Percentiles rank a stretch among this genome's conserved stretches.
These are phyloP conservation scores for Apus apus DNA, from an alignment of 2,113 vertebrate species.

Conservation along the genomic window DNA sequence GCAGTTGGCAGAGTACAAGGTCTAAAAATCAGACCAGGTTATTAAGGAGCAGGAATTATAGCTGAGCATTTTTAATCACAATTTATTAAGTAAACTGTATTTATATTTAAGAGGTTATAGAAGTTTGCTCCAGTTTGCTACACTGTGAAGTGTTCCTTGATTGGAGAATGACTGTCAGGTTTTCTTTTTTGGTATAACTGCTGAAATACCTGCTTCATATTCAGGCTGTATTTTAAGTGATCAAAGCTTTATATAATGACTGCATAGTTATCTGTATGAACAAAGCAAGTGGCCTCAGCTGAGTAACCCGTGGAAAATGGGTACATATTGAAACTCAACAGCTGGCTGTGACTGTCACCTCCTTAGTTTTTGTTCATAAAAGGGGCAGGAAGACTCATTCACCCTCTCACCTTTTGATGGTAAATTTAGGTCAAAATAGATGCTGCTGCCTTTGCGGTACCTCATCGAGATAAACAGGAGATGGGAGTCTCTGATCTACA, in stretches of 20 bases:
- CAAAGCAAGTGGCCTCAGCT: not conserved
- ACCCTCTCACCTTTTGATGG: not conserved
- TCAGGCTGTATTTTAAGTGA: not conserved
- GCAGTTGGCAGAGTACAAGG: rapidly evolving
- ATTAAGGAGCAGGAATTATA: not conserved
- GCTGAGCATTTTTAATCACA: not conserved
- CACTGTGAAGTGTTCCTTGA: not conserved
- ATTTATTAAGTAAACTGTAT: not conserved
- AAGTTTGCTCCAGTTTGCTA: not conserved
- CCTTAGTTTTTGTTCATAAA: not conserved
- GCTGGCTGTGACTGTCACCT: not conserved
- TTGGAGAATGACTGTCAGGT: not conserved
- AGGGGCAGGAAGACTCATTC: not conserved
- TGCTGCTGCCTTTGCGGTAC: not conserved
- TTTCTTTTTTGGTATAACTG: not conserved
- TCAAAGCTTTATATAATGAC: not conserved
- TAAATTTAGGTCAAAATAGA: not conserved
- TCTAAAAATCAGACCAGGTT: not conserved
- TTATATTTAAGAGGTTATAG: not conserved
- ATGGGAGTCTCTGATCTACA: not conserved
- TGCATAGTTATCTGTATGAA: not conserved
- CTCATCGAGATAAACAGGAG: not conserved
- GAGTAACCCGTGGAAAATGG: not conserved
- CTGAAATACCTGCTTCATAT: not conserved
- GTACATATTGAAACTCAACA: not conserved